Evolutionary conservation across 2,888 invertebrate species (phyloP).

Genomic region (Hypomecis punctinalis): DNA sequence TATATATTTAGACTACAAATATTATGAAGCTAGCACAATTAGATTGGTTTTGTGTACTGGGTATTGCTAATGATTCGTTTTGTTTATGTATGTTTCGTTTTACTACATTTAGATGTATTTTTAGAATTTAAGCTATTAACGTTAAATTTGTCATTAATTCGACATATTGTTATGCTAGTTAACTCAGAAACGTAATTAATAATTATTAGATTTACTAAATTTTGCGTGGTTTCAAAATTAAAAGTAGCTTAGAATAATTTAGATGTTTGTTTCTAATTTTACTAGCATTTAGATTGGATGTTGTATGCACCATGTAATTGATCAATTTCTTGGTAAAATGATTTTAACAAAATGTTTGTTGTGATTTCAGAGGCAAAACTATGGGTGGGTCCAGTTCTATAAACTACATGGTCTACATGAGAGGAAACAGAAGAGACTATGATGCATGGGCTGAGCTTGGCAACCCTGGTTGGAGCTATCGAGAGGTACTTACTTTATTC

Average conservation of each 20-base stretch:
- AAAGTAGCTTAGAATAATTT: neutral
- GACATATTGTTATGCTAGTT: too few species aligned
- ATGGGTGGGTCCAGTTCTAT: slow-evolving; percentile 89
- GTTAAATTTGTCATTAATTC: too few species aligned
- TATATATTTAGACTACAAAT: too few species aligned
- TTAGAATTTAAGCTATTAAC: too few species aligned
- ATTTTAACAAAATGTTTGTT: neutral
- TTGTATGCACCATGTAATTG: neutral
- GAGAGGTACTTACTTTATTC: slow-evolving; percentile 66
- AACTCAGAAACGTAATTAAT: too few species aligned
- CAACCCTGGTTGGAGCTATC: slow-evolving; percentile 87
- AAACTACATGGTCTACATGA: slow-evolving; percentile 88
- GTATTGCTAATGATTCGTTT: too few species aligned
- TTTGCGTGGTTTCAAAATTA: neutral
- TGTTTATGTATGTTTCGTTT: too few species aligned
- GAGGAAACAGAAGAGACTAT: slow-evolving; percentile 86
- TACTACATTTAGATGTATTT: too few species aligned
- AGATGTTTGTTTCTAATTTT: too few species aligned
- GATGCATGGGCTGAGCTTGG: slow-evolving; percentile 87
- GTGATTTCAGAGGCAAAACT: slow-evolving; percentile 82
- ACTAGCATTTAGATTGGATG: neutral
- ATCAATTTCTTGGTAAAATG: neutral
- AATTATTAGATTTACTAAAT: neutral
- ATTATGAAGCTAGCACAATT: too few species aligned
- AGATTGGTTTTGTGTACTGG: too few species aligned